Base-by-base conservation (phyloP, 2,888 invertebrate genomes). In the Dioctria linearis region DNA sequence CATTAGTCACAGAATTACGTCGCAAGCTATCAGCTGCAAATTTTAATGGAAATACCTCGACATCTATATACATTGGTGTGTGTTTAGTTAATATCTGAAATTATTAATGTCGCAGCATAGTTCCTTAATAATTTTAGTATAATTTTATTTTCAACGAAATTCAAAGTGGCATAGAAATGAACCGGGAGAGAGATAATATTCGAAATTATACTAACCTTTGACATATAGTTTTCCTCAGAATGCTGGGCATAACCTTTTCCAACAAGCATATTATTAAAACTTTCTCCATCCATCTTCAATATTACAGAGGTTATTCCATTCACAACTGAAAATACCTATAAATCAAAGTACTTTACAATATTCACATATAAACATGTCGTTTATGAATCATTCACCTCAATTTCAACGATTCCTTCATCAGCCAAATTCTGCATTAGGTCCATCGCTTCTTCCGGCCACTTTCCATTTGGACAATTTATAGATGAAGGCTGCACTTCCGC, bases 221-320 rank as follows among this genome's bases (percentile, higher is more conserved):
- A 97, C 69, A 94, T 90, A 85, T 93, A 95, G 85, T 92, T 93
- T 86, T 97, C 97, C 83, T 95, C 94, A 5, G 92, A 91, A 11
- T 88, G 85, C 67, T 94, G 92, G 0, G 95, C 97, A 83, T 90
- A 91, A 0, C 92, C 92, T 9, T 90, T 87, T 0, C 91, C 87
- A 0, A 95, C 88, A 5, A 98, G 88, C 78, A 90, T 88, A 4
- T 93, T 88, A 87, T 96, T 96, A 5, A 95, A 86, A 82, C 88
- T 91, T 3, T 87, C 86, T 3, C 88, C 90, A 3, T 88, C 90
- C 9, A 85, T 71, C 6, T 90, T 89, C 61, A 97, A 86, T 78
- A 93, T 92, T 1, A 97, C 89, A 1, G 94, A 90, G 0, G 95
- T 92, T 2, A 95, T 90, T 59, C 93, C 92, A 81, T 94, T 92